Evolutionary conservation across 2,797 vertebrate genomes (phyloP).

Genomic region (Otus scops): DNA sequence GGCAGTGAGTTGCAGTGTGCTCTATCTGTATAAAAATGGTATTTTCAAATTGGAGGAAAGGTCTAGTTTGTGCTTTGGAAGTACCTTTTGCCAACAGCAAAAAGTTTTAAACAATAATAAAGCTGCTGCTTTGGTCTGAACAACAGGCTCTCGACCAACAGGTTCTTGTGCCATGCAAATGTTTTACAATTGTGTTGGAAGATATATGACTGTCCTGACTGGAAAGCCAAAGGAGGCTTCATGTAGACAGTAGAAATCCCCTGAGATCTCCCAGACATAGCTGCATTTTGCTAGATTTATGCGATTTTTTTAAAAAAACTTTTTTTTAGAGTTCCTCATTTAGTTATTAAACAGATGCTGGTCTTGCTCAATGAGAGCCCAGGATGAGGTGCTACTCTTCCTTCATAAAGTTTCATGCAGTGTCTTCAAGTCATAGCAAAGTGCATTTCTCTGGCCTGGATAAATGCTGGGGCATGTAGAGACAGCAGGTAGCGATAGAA

Average conservation of each 20-base stretch:
- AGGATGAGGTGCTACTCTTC: not conserved
- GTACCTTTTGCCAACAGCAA: not conserved
- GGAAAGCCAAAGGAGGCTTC: not conserved
- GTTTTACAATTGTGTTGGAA: not conserved
- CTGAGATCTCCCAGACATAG: not conserved
- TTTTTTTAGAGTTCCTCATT: not conserved
- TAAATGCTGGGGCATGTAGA: not conserved
- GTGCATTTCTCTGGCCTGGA: not conserved
- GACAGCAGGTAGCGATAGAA: not conserved
- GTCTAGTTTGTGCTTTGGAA: not conserved
- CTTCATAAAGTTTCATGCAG: not conserved
- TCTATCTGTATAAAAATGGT: not conserved
- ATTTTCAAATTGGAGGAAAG: not conserved
- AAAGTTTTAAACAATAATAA: not conserved
- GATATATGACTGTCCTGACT: not conserved
- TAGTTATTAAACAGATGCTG: not conserved
- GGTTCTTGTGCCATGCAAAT: not conserved
- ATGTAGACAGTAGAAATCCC: not conserved
- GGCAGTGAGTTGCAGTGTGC: not conserved
- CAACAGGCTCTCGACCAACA: not conserved
- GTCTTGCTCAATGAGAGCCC: not conserved
- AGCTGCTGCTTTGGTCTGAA: not conserved
- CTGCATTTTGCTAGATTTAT: not conserved
- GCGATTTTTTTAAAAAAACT: not conserved
- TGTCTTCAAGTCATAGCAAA: not conserved